Evolutionary conservation across 2,113 vertebrate genomes (phyloP).

Genomic region (Microcebus murinus): DNA sequence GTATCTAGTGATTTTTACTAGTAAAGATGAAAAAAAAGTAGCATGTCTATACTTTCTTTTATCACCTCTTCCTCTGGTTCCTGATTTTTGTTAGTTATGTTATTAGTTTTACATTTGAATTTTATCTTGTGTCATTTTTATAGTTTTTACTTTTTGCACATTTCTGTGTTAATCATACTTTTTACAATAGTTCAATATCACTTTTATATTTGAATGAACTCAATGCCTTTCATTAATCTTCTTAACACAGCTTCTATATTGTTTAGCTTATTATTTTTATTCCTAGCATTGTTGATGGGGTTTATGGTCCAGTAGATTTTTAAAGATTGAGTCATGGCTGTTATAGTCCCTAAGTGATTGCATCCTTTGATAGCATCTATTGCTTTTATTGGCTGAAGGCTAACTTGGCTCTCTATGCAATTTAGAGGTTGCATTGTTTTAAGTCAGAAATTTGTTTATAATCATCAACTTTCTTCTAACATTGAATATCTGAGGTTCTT

Average conservation of each 20-base stretch:
- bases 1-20: neutral
- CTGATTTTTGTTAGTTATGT: neutral
- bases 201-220: neutral
- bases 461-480: neutral
- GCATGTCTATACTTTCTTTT: neutral
- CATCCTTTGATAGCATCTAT: neutral
- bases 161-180: neutral
- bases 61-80: neutral
- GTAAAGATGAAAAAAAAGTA: neutral
- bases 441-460: neutral
- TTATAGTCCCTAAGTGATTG: neutral
- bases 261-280: neutral
- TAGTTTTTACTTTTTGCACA: neutral
- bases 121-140: neutral
- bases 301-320: neutral
- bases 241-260: neutral
- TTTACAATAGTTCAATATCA: neutral
- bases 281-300: neutral
- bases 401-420: neutral
- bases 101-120: neutral
- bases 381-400: neutral
- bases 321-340: neutral
- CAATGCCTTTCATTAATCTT: neutral
- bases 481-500: neutral
- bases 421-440: neutral